Base-by-base conservation (phyloP, 1,140 invertebrate genomes). In the Ganaspis sp. region DNA sequence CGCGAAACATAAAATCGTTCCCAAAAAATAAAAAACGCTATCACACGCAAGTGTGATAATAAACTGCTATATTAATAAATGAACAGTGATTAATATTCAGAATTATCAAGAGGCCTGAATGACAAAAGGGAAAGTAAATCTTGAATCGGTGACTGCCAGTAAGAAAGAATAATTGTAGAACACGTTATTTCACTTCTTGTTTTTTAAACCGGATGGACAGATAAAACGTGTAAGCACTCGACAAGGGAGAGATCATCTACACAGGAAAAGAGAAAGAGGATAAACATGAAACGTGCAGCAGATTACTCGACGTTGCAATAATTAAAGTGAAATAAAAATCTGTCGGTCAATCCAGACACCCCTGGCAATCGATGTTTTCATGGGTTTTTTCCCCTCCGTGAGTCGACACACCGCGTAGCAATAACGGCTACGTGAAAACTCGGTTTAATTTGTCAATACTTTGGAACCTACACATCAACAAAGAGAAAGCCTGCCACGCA, bases 321-420 rank as follows among this genome's bases (percentile, higher is more conserved):
- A 84, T 84, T 84, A 82, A 84, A 84, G 75, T 78, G 75, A 82
- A 84, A 82, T 82, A 84, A 84, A 84, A 84, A 82, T 82, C 74
- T 74, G 49, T 73, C 79, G 79, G 79, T 83, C 77, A 83, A 83
- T 81, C 73, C 73, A 73, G 49, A 70, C 49, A 69, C 74, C 72
- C 19, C 49, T 38, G 53, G 38, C 70, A 49, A 72, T 76, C 37
- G 38, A 72, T 49, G 19, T 71, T 76, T 76, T 76, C 23, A 64
- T 64, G 58, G 11, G 54, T 29, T 72, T 74, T 72, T 73, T 54
- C 17, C 11, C 0, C 34, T 70, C 26, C 49, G 17, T 79, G 77
- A 72, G 34, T 64, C 69, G 42, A 70, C 79, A 79, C 79, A 73
- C 81, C 81, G 75, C 76, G 75, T 79, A 79, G 77, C 81, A 83